phyloP scores from a whole-genome alignment of 2,888 invertebrate genomes.

The Trissoscelio sp. region DNA sequence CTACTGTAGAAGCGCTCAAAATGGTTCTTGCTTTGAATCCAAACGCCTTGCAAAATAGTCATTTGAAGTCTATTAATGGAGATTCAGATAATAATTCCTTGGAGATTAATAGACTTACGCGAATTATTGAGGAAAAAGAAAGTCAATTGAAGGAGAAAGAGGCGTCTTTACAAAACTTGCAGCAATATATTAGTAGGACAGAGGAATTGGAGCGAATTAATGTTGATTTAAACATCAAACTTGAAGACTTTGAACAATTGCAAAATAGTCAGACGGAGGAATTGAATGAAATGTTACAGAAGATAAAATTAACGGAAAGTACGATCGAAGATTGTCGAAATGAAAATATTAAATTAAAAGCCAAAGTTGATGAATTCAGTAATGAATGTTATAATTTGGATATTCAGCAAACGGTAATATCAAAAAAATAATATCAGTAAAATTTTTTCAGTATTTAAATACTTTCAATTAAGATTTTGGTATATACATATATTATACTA shows the following conservation, averaged over 20 bases:
- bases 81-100: constrained; percentile 1
- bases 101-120: constrained; percentile 67
- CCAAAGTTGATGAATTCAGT: constrained; percentile 42
- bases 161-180: constrained; percentile 35
- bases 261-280: constrained; percentile 66
- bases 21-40: constrained; percentile 74
- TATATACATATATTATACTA: constrained; percentile 2
- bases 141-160: constrained; percentile 65
- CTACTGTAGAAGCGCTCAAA: constrained; percentile 75
- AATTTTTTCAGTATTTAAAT: no score
- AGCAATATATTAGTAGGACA: constrained; percentile 28
- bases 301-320: constrained; percentile 68
- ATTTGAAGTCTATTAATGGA: constrained; percentile 11
- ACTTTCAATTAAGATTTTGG: constrained; percentile 2
- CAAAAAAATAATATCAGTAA: no score
- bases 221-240: constrained; percentile 66
- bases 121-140: constrained; percentile 63
- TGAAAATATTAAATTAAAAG: constrained; percentile 63
- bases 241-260: constrained; percentile 71
- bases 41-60: constrained; percentile 42
- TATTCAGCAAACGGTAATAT: constrained; percentile 40
- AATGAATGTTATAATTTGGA: constrained; percentile 41
- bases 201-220: constrained; percentile 69
- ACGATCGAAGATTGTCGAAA: constrained; percentile 67
- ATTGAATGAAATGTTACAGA: constrained; percentile 60